Evolutionary conservation across 2,888 invertebrate species (phyloP), one percentile per base, ranked within the genome.

Genomic region (Caenorhabditis imperialis): DNA sequence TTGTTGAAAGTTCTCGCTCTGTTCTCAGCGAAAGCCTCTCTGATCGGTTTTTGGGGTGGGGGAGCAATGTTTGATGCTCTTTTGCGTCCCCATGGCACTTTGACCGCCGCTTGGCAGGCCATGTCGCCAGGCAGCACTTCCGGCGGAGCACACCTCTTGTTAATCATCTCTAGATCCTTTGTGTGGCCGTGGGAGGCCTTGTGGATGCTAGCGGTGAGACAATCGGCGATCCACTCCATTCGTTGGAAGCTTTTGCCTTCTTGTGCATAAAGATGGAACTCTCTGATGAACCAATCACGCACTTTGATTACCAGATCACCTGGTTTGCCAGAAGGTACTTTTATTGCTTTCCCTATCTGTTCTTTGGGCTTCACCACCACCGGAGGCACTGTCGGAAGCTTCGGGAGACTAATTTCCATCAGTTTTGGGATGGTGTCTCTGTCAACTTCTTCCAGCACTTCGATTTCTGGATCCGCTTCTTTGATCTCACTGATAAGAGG

Each of bases 161-260:
- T 5, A 22, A 53, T 53, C 22, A 4, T 6, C n/a, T 38, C 37
- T 4, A 53, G 3, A 20, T 7, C n/a, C 12, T 16, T 6, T 1
- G 7, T 6, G 8, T 38, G 6, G n/a, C 53, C 53, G 16, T 2
- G 14, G 5, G 37, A 12, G 1, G 37, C 37, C 14, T 53, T 35
- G 3, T 6, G 16, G 20, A 38, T 53, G 7, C 37, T 20, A 3
- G 53, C 53, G 7, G 53, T 53, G 37, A 53, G 27, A 8, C 8
- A 2, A 20, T 53, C 38, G 7, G 38, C 20, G 4, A 53, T 53
- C 53, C 53, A 53, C 25, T 53, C 23, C 7, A 53, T 3, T 8
- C 38, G 2, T 8, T 35, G 38, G 23, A 53, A 53, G 2, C 16
- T 53, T 14, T 14, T 12, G 10, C 53, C 53, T 3, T 25, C 48